Evolutionary conservation across 92 coral and sea anemone species (phyloP), one percentile per base, ranked within the genome.

Genomic region (Galaxea fascicularis): DNA sequence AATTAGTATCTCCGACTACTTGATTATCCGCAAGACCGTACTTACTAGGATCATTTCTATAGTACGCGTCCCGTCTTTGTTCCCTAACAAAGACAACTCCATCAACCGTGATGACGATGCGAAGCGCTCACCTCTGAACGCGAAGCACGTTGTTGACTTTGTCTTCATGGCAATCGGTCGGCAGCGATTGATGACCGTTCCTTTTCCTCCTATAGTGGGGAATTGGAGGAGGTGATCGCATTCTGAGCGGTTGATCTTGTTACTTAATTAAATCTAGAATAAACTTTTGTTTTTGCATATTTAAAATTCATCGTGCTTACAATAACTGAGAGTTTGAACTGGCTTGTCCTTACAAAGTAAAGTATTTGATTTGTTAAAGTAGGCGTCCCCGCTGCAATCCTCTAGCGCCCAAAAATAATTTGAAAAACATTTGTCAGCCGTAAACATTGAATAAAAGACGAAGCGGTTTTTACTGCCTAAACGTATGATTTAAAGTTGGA

Each of bases 21-120:
- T 0, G 0, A 0, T 7, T 2, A 0, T 0, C 0, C 3, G 25
- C 0, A 93, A 90, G 96, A 93, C 94, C 94, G 96, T 93, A 90
- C 96, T 93, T 93, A 87, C 89, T 93, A 93, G 95, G 98, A 94
- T 94, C 95, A 89, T 94, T 94, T 94, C 95, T 94, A 85, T 94
- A 92, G 98, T 94, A 92, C 91, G 94, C 76, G 93, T 92, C 94
- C 94, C 95, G 93, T 90, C 95, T 94, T 90, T 92, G 96, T 90
- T 59, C 73, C 92, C 88, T 82, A 90, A 88, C 92, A 85, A 78
- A 89, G 94, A 71, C 91, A 86, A 67, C 86, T 35, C 59, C 95
- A 30, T 49, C 89, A 90, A 69, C 95, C 95, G 86, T 92, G 95
- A 90, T 92, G 95, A 90, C 87, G 95, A 92, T 74, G 81, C 88